Evolutionary conservation across 2,113 vertebrate species (phyloP).

Genomic region (Tragulus kanchil): DNA sequence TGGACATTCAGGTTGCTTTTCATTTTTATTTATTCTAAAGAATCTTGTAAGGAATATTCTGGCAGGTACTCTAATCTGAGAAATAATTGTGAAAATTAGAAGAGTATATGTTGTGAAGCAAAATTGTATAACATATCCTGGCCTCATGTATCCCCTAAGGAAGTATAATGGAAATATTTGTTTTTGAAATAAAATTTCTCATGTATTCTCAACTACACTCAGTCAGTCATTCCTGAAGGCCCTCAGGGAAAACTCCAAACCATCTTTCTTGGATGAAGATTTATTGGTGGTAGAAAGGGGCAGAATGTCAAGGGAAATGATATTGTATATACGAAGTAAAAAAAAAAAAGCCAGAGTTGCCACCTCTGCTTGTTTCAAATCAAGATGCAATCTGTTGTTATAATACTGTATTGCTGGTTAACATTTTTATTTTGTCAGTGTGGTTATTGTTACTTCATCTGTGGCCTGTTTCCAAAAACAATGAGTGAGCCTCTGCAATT

Average conservation of each 20-base stretch:
- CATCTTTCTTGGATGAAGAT: slow-evolving; percentile 61
- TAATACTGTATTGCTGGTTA: slow-evolving; percentile 84
- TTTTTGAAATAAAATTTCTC: slow-evolving; percentile 83
- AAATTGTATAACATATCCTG: slow-evolving; percentile 62
- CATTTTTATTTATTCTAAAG: slow-evolving; percentile 5
- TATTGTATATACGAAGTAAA: background rate
- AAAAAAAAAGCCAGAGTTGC: slow-evolving; percentile 30
- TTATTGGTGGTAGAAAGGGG: slow-evolving; percentile 48
- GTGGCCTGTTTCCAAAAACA: slow-evolving; percentile 85
- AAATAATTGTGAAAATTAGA: slow-evolving; percentile 69
- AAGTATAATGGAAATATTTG: slow-evolving; percentile 76
- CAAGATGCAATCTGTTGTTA: slow-evolving; percentile 84
- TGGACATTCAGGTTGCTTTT: slow-evolving; percentile 50
- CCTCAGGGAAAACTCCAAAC: slow-evolving; percentile 68
- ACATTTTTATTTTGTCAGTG: slow-evolving; percentile 65
- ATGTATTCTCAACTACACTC: slow-evolving; percentile 48
- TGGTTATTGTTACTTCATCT: slow-evolving; percentile 85
- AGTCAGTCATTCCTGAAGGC: slow-evolving; percentile 71
- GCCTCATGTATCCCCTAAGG: slow-evolving; percentile 68
- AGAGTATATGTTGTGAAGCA: slow-evolving; percentile 8
- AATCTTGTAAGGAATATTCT: slow-evolving; percentile 37
- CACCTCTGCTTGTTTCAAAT: slow-evolving; percentile 77
- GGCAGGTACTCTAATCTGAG: slow-evolving; percentile 21
- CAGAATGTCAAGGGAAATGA: slow-evolving; percentile 66
- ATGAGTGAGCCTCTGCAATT: slow-evolving; percentile 73